Percentiles rank a stretch among this genome's conserved stretches.
Evolutionary conservation across 2,888 invertebrate genomes (phyloP).

Genomic region (Drosophila recens): DNA sequence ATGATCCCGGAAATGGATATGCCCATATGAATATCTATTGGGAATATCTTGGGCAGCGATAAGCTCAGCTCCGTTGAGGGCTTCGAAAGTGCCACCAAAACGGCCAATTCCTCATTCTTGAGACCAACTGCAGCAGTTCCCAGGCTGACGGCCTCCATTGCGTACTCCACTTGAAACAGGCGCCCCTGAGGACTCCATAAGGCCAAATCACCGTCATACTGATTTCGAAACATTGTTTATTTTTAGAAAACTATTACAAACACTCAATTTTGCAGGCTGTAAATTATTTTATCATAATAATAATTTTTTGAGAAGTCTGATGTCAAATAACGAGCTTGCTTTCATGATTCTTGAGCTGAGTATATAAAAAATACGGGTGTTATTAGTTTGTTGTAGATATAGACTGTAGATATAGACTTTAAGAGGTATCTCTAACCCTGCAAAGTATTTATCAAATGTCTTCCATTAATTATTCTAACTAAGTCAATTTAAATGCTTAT

Average conservation of each 20-base stretch:
- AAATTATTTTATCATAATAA: background rate
- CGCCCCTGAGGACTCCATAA: constrained; percentile 99
- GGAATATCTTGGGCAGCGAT: constrained; percentile 98
- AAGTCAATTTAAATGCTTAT: no score
- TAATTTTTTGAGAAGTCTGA: background rate
- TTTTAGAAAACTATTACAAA: background rate
- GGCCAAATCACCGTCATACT: constrained; percentile 99
- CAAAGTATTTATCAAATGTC: no score
- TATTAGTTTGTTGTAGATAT: no score
- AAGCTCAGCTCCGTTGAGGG: constrained; percentile 98
- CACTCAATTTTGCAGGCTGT: background rate
- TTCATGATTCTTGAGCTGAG: no score
- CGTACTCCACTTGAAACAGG: constrained; percentile 98
- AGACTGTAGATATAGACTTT: no score
- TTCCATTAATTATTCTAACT: no score
- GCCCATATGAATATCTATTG: constrained; percentile 97
- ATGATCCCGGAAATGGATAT: constrained; percentile 98
- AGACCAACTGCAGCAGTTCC: constrained; percentile 91
- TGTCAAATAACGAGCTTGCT: background rate
- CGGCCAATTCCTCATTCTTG: constrained; percentile 96
- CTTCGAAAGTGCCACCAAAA: constrained; percentile 97
- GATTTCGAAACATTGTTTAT: constrained; percentile 93
- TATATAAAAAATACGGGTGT: no score
- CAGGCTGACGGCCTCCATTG: constrained; percentile 98
- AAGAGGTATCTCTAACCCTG: no score